Base-by-base conservation (phyloP, 2,113 vertebrate species). In the Natator depressus region DNA sequence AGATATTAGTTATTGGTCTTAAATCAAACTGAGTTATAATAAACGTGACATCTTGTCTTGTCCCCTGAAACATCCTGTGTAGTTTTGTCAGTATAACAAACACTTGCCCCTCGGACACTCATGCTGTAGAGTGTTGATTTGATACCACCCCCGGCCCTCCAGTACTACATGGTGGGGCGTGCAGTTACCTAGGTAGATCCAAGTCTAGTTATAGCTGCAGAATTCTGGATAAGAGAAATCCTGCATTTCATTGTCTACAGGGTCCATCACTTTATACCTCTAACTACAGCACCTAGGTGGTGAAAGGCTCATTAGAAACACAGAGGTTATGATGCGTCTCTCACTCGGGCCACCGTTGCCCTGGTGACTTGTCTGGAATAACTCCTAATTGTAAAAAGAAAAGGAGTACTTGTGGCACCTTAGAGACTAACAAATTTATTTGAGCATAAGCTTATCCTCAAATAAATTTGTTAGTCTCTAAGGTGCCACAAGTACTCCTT, bases 141-240 rank as follows among this genome's bases (percentile, higher is more conserved):
- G 65, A 72, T 72, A 72, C 4, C 35, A 38, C n/a, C 10, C n/a
- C 2, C 1, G 8, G 17, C 35, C 31, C 35, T 69, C 62, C 62
- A n/a, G 8, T 8, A 72, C 19, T 19, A 16, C 5, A 3, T 72
- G n/a, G 10, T 72, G 65, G n/a, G 19, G n/a, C 0, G 2, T 20
- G 19, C 19, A n/a, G 6, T 69, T 35, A n/a, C 62, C 35, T 69
- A 69, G 62, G 17, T 19, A 69, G 16, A n/a, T 72, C 19, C 65
- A 72, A 20, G n/a, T 38, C n/a, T 38, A 72, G 19, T 22, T 38
- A 10, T 72, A 22, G 35, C 65, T 72, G 65, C 8, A 17, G 19
- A 38, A 72, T 72, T 72, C 65, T 72, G 65, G 65, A 35, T n/a
- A 72, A 72, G 65, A 20, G n/a, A 38, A 20, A 38, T 38, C 65